These are phyloP conservation scores for Oreotrochilus melanogaster DNA, from an alignment of 2,113 vertebrate species.

Conservation along the genomic window DNA sequence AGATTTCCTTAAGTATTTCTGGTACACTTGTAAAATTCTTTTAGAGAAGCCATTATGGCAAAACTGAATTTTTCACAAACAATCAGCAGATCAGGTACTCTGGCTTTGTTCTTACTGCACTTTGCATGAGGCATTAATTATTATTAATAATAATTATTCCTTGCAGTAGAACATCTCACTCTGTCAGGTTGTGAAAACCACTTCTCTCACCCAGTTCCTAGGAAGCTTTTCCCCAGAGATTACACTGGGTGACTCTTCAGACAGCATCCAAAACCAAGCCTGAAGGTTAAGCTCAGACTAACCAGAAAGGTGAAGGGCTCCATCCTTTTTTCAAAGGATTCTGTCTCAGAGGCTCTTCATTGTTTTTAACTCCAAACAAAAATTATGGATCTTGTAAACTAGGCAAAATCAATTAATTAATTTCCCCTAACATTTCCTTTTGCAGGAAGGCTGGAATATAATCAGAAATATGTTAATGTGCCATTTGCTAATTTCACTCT, in stretches of 20 bases:
- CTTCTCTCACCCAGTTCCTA: not conserved
- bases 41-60: not conserved
- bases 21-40: not conserved
- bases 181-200: not conserved
- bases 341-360: not conserved
- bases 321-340: not conserved
- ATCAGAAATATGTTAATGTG: conserved; percentile 68
- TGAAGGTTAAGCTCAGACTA: not conserved
- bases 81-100: not conserved
- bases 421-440: not conserved
- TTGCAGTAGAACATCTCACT: accelerated
- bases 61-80: not conserved
- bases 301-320: not conserved
- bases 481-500: conserved; percentile 54
- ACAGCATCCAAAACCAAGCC: accelerated
- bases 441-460: not conserved
- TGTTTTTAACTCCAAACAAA: not conserved
- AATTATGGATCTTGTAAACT: not conserved
- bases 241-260: not conserved
- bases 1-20: not conserved
- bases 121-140: not conserved
- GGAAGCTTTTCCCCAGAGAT: not conserved
- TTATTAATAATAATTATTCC: not conserved
- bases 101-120: not conserved
- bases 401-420: not conserved